These are phyloP conservation scores for Coenonympha arcania DNA, from an alignment of 2,888 invertebrate genomes.

Conservation along the genomic window DNA sequence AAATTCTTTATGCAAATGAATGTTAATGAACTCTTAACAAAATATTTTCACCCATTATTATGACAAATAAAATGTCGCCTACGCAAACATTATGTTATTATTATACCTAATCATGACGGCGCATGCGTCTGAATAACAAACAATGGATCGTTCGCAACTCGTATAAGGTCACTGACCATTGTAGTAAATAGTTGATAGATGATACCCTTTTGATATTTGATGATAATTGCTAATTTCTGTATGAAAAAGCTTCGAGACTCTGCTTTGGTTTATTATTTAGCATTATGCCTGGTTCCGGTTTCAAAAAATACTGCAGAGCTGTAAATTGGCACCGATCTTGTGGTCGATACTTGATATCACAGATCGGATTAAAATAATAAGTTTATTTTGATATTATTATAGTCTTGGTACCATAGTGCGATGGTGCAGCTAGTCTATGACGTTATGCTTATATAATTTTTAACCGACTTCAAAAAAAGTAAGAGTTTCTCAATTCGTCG, in stretches of 20 bases:
- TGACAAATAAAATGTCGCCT: slow-evolving; percentile 8
- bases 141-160: slow-evolving; percentile 21
- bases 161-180: slow-evolving; percentile 23
- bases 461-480: too few relatives aligned
- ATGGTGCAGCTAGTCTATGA: too few relatives aligned
- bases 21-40: neutral
- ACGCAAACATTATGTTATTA: neutral
- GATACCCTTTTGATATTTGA: too few relatives aligned
- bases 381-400: too few relatives aligned
- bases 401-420: too few relatives aligned
- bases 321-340: too few relatives aligned
- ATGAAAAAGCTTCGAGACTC: neutral
- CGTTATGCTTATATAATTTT: too few relatives aligned
- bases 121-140: neutral
- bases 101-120: neutral
- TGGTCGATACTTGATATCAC: too few relatives aligned
- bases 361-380: too few relatives aligned
- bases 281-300: neutral
- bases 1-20: too few relatives aligned
- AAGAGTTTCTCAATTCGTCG: too few relatives aligned
- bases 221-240: slow-evolving; percentile 9
- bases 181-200: slow-evolving; percentile 9
- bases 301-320: too few relatives aligned
- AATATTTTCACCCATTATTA: slow-evolving; percentile 1
- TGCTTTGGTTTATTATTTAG: neutral